phyloP scores from a whole-genome alignment of 2,888 invertebrate species.

The Adineta ricciae region DNA sequence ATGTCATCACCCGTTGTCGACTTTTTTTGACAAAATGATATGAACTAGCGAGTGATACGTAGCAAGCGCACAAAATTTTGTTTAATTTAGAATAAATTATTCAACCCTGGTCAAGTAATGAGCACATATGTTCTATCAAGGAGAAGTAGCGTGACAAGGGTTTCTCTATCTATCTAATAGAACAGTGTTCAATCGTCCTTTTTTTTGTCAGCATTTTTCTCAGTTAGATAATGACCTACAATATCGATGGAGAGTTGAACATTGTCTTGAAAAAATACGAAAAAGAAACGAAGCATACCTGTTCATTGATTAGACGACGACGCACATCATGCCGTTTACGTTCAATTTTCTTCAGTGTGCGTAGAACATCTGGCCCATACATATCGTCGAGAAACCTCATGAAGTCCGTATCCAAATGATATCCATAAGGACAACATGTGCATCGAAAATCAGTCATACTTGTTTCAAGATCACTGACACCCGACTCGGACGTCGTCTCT shows the following conservation, averaged over 20 bases:
- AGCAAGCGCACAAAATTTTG: not conserved
- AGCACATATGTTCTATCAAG: not conserved
- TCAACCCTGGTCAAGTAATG: not conserved
- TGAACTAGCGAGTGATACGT: not conserved
- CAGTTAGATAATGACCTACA: not conserved
- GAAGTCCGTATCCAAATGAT: constrained; percentile 78
- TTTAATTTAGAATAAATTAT: constrained; percentile 3
- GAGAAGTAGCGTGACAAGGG: not conserved
- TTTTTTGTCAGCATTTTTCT: not conserved
- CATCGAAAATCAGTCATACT: constrained; percentile 50
- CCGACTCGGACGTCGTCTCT: constrained; percentile 34
- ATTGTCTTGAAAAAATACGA: not conserved
- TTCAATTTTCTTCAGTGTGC: constrained; percentile 29
- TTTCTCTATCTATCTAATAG: not conserved
- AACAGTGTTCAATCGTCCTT: not conserved
- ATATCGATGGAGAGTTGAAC: not conserved
- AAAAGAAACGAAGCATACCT: not conserved
- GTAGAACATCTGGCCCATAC: constrained; percentile 23
- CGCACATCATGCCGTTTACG: constrained; percentile 23
- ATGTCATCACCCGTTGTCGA: not conserved
- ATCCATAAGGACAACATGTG: constrained; percentile 77
- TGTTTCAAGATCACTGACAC: constrained; percentile 34
- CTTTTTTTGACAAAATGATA: not conserved
- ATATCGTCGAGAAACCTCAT: constrained; percentile 27
- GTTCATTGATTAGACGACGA: constrained; percentile 18